These are phyloP conservation scores for Elaeidobius kamerunicus DNA, from an alignment of 2,888 invertebrate species.

Conservation along the genomic window DNA sequence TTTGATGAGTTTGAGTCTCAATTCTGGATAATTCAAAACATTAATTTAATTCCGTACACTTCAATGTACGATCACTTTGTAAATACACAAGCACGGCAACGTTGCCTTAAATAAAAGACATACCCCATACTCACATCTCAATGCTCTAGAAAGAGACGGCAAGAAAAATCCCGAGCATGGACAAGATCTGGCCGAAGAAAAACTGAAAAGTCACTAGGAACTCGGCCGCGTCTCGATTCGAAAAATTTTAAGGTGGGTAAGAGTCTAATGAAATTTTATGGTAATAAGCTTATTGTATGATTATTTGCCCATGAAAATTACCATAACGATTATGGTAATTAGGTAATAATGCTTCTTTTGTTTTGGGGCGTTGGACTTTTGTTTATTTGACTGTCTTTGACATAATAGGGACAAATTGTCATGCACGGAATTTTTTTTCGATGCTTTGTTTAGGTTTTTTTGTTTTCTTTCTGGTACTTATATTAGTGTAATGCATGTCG, in stretches of 20 bases:
- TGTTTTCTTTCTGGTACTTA: not conserved
- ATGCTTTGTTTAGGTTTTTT: not conserved
- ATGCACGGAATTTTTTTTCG: too few relatives aligned
- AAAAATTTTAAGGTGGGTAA: constrained; percentile 18
- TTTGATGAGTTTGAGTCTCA: too few relatives aligned
- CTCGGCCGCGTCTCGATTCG: constrained; percentile 8
- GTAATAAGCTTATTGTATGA: constrained; percentile 29
- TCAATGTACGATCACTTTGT: not conserved
- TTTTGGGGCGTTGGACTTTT: constrained; percentile 27
- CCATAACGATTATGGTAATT: constrained; percentile 31
- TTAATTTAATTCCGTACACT: not conserved
- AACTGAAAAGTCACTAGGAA: constrained; percentile 6
- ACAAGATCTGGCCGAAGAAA: not conserved
- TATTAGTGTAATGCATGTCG: too few relatives aligned
- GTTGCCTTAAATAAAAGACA: not conserved
- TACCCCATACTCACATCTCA: not conserved
- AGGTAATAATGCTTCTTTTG: constrained; percentile 31
- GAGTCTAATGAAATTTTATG: constrained; percentile 27
- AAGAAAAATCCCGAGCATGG: not conserved
- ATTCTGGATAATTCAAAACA: not conserved
- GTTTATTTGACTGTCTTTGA: constrained; percentile 21
- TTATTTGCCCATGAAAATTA: constrained; percentile 30
- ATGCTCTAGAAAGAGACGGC: constrained; percentile 3
- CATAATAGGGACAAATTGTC: constrained; percentile 26
- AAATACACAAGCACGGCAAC: not conserved